phyloP scores from a whole-genome alignment of 2,797 vertebrate species.

The Neoniphon sammara region DNA sequence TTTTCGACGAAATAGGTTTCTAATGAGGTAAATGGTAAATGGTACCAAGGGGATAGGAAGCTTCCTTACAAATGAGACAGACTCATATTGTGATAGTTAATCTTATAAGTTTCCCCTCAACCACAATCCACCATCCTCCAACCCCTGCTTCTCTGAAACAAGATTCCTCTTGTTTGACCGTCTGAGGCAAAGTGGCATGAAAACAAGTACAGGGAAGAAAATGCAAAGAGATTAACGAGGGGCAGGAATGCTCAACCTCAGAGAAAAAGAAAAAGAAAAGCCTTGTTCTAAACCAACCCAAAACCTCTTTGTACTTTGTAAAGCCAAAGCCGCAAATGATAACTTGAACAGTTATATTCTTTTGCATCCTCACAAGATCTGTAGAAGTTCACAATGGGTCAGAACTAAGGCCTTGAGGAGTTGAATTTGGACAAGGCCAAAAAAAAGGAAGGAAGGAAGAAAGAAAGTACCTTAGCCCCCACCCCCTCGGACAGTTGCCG shows the following conservation, averaged over 20 bases:
- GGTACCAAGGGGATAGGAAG: too few species aligned
- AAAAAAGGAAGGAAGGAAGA: slow-evolving; percentile 58
- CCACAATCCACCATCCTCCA: slow-evolving; percentile 8
- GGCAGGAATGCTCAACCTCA: neutral
- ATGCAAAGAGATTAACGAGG: neutral
- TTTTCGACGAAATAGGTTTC: too few species aligned
- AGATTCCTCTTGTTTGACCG: neutral
- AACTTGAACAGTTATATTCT: neutral
- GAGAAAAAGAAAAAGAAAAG: slow-evolving; percentile 27
- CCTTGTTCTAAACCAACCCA: slow-evolving; percentile 43
- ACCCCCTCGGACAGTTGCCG: slow-evolving; percentile 81
- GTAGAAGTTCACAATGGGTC: neutral
- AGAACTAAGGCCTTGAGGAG: neutral
- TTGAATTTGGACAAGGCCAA: slow-evolving; percentile 60
- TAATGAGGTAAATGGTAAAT: too few species aligned
- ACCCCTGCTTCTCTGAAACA: neutral
- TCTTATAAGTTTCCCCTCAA: neutral
- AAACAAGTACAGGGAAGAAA: slow-evolving; percentile 16
- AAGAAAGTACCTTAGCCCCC: slow-evolving; percentile 84
- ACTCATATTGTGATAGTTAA: neutral
- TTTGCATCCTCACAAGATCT: neutral
- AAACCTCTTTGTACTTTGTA: neutral
- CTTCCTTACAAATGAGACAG: too few species aligned
- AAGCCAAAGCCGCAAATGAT: neutral
- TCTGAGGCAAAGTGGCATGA: slow-evolving; percentile 10